Percentiles rank a stretch among this genome's conserved stretches.
Evolutionary conservation across 2,888 invertebrate species (phyloP).

Genomic region (Platycheirus albimanus): DNA sequence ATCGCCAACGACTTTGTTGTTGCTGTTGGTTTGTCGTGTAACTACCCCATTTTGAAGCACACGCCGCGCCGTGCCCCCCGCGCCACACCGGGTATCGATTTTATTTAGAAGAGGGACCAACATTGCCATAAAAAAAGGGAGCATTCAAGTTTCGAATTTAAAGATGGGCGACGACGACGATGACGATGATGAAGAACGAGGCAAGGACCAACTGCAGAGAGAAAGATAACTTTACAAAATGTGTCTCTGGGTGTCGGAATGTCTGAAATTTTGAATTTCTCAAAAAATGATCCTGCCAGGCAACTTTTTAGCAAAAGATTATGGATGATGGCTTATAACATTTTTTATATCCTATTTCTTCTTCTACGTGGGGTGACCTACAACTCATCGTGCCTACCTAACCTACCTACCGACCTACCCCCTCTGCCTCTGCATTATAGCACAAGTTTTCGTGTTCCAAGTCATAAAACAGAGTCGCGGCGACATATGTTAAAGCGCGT

Average conservation of each 20-base stretch:
- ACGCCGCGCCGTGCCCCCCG: too few relatives aligned
- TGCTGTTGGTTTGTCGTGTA: constrained; percentile 4
- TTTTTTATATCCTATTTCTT: not conserved
- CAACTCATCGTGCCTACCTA: not conserved
- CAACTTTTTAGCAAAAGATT: constrained; percentile 57
- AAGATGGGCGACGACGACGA: too few relatives aligned
- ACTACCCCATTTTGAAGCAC: constrained; percentile 41
- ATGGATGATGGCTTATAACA: constrained; percentile 39
- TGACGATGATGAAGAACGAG: too few relatives aligned
- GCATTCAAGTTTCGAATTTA: not conserved
- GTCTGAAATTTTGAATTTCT: constrained; percentile 58
- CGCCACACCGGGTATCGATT: constrained; percentile 66
- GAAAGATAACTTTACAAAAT: constrained; percentile 69
- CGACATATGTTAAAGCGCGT: constrained; percentile 55
- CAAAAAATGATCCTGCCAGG: constrained; percentile 7
- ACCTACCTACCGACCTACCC: too few relatives aligned
- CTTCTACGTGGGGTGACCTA: not conserved
- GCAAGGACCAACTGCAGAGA: constrained; percentile 39
- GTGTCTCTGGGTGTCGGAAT: constrained; percentile 67
- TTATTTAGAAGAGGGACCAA: constrained; percentile 45
- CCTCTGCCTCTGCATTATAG: too few relatives aligned
- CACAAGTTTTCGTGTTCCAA: constrained; percentile 19
- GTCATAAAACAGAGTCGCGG: constrained; percentile 36
- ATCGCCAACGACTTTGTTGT: constrained; percentile 68
- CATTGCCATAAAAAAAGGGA: constrained; percentile 50